Conservation (phyloP, 2,888 invertebrate genomes). For the Mellilla xanthometata region DNA sequence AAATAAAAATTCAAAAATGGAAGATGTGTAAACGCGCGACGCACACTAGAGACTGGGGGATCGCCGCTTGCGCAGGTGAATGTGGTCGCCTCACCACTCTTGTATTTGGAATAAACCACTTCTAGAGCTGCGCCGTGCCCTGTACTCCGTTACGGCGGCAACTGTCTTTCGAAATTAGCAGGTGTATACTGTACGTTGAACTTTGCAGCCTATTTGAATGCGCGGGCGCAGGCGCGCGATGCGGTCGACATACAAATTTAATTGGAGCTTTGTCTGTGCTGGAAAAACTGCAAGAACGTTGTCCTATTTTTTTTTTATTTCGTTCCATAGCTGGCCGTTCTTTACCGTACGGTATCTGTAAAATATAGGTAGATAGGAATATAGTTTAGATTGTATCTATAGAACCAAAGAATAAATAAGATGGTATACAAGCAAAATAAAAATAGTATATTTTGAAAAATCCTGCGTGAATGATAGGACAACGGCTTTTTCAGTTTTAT, state of each 20-base stretch:
- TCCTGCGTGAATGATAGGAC: too few relatives aligned
- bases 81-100: constrained; percentile 71
- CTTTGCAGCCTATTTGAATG: constrained; percentile 69
- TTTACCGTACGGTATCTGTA: too few relatives aligned
- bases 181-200: constrained; percentile 71
- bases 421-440: too few relatives aligned
- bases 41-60: constrained; percentile 65
- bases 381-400: too few relatives aligned
- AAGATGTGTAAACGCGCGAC: constrained; percentile 34
- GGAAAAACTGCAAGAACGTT: neutral
- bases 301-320: constrained; percentile 8
- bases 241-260: constrained; percentile 55
- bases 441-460: too few relatives aligned
- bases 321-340: too few relatives aligned
- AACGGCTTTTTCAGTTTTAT: too few relatives aligned
- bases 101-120: constrained; percentile 59
- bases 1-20: constrained; percentile 46
- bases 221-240: constrained; percentile 44
- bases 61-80: constrained; percentile 71
- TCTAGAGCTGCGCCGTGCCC: constrained; percentile 48
- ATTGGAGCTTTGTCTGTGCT: constrained; percentile 38
- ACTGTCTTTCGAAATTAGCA: constrained; percentile 55
- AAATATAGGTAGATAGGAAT: too few relatives aligned
- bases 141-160: constrained; percentile 40
- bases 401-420: too few relatives aligned